These are phyloP conservation scores for Otus sunia DNA, from an alignment of 2,113 vertebrate species.

Conservation along the genomic window DNA sequence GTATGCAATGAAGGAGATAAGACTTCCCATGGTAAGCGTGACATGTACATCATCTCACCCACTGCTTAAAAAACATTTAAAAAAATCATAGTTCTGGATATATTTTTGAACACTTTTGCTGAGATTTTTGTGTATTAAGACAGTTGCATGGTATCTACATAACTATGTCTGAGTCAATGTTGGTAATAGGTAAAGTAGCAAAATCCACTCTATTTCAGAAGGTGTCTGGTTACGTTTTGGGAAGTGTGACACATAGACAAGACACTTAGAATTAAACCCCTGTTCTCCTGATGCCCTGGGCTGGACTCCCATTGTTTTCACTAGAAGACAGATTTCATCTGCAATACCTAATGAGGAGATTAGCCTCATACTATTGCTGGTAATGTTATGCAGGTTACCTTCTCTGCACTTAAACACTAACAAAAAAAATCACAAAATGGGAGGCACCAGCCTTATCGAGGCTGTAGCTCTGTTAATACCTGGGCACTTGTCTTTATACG, in stretches of 20 bases:
- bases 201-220: neutral
- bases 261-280: neutral
- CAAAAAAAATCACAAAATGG: neutral
- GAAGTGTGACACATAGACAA: neutral
- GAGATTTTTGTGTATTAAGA: neutral
- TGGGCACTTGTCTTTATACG: neutral
- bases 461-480: neutral
- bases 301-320: neutral
- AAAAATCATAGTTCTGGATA: neutral
- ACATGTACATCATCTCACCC: neutral
- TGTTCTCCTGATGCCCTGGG: neutral
- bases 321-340: neutral
- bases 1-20: slow-evolving; percentile 89
- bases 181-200: neutral
- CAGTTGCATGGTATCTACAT: neutral
- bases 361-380: neutral
- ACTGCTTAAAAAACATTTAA: neutral
- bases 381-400: neutral
- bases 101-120: neutral
- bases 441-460: neutral
- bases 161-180: neutral
- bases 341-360: neutral
- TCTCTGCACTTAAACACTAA: neutral
- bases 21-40: slow-evolving; percentile 83
- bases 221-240: neutral